Evolutionary conservation across 37 sponge, comb jelly and placozoan species (phyloP), one percentile per base, ranked within the genome.

Genomic region (Halisarca cf. caerulea): DNA sequence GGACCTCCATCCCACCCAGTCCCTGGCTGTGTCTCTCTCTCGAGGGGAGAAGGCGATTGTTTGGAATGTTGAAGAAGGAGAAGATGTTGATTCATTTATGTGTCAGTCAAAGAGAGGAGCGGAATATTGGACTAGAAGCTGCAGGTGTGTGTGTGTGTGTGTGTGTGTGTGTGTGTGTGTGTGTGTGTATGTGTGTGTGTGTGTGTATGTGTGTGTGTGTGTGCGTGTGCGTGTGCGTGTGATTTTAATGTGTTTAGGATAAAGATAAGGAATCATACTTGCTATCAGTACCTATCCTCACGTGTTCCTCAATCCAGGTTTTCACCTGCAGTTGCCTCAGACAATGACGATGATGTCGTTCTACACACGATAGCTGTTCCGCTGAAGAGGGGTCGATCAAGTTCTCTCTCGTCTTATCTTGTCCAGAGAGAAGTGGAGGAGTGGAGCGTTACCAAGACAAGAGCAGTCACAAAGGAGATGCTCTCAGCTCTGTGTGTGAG

Each of bases 341-440:
- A 64, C 15, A 58, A 30, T 5, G 7, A 23, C 17, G 89, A 58
- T 18, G 43, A 66, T 28, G 18, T 1, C 38, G 62, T 59, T 5
- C 81, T 89, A 23, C 85, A 62, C 55, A 79, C 90, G 2, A 47
- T 78, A 21, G 85, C 30, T 51, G 66, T 90, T 23, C 90, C 86
- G 2, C 20, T 75, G 34, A 82, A 73, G 38, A 82, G 78, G 82
- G 43, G 64, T 11, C 39, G 21, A 21, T 62, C 61, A 0, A 23
- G 38, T 8, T 47, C 36, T 5, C 33, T 73, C 33, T 28, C 45
- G 0, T 37, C 82, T 61, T 85, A 90, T 54, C 54, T 90, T 3
- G 35, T 90, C 23, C 53, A 64, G 58, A 85, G 90, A 82, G 54
- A 75, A 28, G 32, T 78, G 62, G 55, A 23, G 0, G 33, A 58